A percentile compares a stretch with the other conserved stretches of the same genome.
Conservation (phyloP, 1,140 invertebrate genomes). For the Penaeus vannamei region DNA sequence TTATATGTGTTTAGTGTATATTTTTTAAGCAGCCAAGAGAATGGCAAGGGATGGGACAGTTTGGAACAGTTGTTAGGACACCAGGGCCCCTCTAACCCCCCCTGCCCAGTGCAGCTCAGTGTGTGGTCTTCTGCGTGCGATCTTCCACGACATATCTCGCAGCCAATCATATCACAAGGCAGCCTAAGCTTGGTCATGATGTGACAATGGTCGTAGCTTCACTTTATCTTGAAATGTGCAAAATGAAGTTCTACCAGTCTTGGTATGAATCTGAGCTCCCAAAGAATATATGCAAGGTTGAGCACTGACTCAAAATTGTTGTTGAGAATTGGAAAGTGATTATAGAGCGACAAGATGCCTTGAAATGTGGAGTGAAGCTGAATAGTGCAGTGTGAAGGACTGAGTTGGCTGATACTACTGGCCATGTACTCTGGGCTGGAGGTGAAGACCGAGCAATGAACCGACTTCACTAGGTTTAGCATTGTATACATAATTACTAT, state of each 20-base stretch:
- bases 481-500: constrained; percentile 67
- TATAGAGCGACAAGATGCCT: constrained; percentile 61
- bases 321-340: constrained; percentile 50
- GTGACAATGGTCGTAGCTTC: constrained; percentile 59
- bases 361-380: constrained; percentile 62
- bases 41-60: constrained; percentile 58
- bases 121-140: constrained; percentile 58
- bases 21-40: constrained; percentile 58
- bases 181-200: constrained; percentile 64
- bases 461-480: constrained; percentile 62
- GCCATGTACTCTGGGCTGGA: constrained; percentile 48
- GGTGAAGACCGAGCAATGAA: constrained; percentile 62
- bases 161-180: constrained; percentile 66
- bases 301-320: constrained; percentile 61
- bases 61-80: constrained; percentile 57
- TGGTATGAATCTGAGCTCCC: constrained; percentile 62
- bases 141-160: constrained; percentile 66
- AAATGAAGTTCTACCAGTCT: constrained; percentile 63
- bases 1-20: constrained; percentile 65
- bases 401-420: constrained; percentile 49
- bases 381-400: constrained; percentile 60
- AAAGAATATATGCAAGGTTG: constrained; percentile 58
- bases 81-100: constrained; percentile 52
- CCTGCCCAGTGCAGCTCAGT: constrained; percentile 65
- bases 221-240: constrained; percentile 61